Evolutionary conservation across 2,888 invertebrate species (phyloP), one percentile per base, ranked within the genome.

Genomic region (Dromius quadrimaculatus): DNA sequence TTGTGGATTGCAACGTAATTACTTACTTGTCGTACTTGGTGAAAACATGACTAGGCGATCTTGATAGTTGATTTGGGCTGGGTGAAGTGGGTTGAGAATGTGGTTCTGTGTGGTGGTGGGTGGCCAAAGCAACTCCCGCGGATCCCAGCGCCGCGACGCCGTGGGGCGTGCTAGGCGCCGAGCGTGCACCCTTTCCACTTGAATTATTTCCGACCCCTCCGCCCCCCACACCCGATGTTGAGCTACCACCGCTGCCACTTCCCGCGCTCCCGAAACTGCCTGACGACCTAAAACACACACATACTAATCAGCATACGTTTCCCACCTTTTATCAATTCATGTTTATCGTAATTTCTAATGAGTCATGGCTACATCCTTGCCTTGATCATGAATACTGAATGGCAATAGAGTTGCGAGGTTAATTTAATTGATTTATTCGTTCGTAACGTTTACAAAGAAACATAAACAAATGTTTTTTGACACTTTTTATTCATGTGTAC

Each of bases 141-240:
- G 81, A 70, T 83, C 84, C 70, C 83, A 84, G 76, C 83, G 85
- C 82, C 78, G 86, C 88, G 71, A 78, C 74, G 72, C 80, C 79
- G 79, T 88, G 85, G 78, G 89, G 89, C 81, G 89, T 89, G 84
- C 87, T 87, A 81, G 90, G 89, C 76, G 89, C 89, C 79, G 89
- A 89, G 80, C 89, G 88, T 75, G 88, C 88, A 79, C 87, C 83
- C 78, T 41, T 20, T 78, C 86, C 86, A 8, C 41, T 41, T n/a
- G n/a, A n/a, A n/a, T n/a, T n/a, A n/a, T n/a, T n/a, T n/a, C 41
- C 78, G 85, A 83, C 84, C 86, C 86, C 83, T 86, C 87, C 82
- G 86, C 84, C 11, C 47, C 13, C 32, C 2, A 8, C 17, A 17
- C 72, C 72, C 41, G 59, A 28, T 82, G 82, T 82, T 81, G 83